These are phyloP conservation scores for Megalops cyprinoides DNA, from an alignment of 2,797 vertebrate species.

Conservation along the genomic window DNA sequence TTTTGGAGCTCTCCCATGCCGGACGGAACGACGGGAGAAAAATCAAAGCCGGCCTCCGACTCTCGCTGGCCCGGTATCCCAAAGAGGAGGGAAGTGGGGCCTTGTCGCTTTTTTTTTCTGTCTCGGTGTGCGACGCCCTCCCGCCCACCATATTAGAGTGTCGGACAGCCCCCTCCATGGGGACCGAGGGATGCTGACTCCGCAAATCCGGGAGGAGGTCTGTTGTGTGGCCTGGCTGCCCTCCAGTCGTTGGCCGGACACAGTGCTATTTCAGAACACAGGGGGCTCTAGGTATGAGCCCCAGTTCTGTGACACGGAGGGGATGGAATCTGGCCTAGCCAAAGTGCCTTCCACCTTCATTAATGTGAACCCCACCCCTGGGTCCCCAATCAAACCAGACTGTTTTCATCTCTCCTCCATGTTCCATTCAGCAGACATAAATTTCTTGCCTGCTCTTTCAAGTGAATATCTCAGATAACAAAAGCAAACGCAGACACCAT, in stretches of 20 bases:
- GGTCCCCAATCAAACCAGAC: background rate
- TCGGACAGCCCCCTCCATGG: slow-evolving; percentile 31
- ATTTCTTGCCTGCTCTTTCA: background rate
- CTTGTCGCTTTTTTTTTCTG: slow-evolving; percentile 50
- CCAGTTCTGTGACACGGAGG: too few species aligned
- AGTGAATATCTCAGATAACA: background rate
- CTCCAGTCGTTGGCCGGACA: slow-evolving; percentile 58
- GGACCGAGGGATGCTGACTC: slow-evolving; percentile 57
- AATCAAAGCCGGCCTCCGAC: slow-evolving; percentile 69
- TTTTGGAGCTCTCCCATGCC: slow-evolving; percentile 58
- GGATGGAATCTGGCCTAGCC: background rate
- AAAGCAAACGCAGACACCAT: background rate
- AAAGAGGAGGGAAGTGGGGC: slow-evolving; percentile 65
- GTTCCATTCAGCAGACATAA: background rate
- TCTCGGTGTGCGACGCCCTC: slow-evolving; percentile 20
- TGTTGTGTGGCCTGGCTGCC: slow-evolving; percentile 73
- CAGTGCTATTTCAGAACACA: slow-evolving; percentile 60
- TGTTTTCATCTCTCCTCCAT: background rate
- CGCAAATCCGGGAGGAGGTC: slow-evolving; percentile 67
- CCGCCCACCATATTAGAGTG: slow-evolving; percentile 31
- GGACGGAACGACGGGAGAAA: slow-evolving; percentile 50
- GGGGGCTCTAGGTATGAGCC: too few species aligned
- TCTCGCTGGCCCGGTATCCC: slow-evolving; percentile 64
- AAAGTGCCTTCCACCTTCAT: background rate
- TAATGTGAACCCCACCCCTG: background rate